Conservation (phyloP, 2,888 invertebrate genomes). For the Rugalucina vietnamica region DNA sequence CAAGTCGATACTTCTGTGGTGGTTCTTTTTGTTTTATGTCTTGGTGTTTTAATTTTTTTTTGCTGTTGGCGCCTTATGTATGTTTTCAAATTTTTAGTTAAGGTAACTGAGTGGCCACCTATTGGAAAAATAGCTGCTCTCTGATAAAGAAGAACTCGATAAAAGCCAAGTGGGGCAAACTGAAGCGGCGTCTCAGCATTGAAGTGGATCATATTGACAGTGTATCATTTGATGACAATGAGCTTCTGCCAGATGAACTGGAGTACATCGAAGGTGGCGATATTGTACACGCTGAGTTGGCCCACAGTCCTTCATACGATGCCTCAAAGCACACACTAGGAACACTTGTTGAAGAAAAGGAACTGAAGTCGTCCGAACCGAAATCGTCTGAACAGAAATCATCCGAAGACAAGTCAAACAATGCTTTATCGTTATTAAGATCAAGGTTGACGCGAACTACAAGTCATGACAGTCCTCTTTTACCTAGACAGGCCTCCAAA, state of each 20-base stretch:
- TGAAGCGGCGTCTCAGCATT: constrained; percentile 43
- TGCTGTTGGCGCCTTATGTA: too few relatives aligned
- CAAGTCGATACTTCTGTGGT: too few relatives aligned
- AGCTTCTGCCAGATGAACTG: constrained; percentile 57
- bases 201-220: constrained; percentile 3
- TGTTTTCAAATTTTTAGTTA: too few relatives aligned
- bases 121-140: too few relatives aligned
- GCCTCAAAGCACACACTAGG: neutral
- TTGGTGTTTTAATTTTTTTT: too few relatives aligned
- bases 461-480: neutral
- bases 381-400: neutral
- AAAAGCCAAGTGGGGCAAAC: constrained; percentile 29
- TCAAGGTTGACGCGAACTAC: neutral
- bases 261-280: constrained; percentile 62
- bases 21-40: too few relatives aligned
- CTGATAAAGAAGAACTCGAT: constrained; percentile 13
- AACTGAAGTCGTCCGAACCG: too few relatives aligned
- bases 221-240: constrained; percentile 25
- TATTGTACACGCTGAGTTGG: constrained; percentile 34
- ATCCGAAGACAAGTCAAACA: neutral
- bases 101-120: too few relatives aligned
- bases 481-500: too few relatives aligned
- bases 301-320: neutral
- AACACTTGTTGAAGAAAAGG: neutral
- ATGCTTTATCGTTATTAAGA: neutral